Evolutionary conservation across 2,888 invertebrate species (phyloP), one percentile per base, ranked within the genome.

Genomic region (Meliscaeva auricollis): DNA sequence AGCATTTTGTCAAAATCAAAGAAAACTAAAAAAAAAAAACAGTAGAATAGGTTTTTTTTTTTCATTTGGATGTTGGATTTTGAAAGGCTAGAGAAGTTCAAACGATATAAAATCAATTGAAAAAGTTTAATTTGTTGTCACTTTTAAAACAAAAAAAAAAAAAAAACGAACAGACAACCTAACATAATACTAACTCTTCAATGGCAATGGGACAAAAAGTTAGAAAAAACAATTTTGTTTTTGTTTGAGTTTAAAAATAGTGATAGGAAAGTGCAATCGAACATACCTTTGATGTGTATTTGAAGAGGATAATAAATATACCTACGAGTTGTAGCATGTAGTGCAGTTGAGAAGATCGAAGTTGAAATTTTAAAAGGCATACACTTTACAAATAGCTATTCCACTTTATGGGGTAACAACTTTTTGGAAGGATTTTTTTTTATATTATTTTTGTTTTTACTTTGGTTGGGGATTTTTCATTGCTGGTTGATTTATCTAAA

Each of bases 71-170:
- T 52, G 30, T 83, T 78, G 64, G 56, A 74, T 62, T 83, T 60
- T 17, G 46, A 68, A 46, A 79, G 60, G 52, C 54, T 52, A 48
- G 6, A 38, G 6, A 20, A 73, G 60, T 73, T 62, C 35, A 54
- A 62, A 52, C 22, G 52, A 70, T 70, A 70, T 48, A 66, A 64
- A 73, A 78, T 82, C 82, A 78, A 82, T 82, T 82, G 82, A 68
- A 78, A 82, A 82, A 82, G 82, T 82, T 82, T 62, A 73, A 82
- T 82, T 78, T 78, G 82, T 78, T 82, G 78, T 72, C 82, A 68
- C 70, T 76, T 73, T 64, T 46, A 32, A 64, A 64, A 64, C 46
- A 32, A 38, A 46, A 46, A 35, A 35, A n/a, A n/a, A n/a, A n/a
- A n/a, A n/a, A 26, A 26, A 46, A 48, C 41, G 41, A 46, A 70